phyloP scores from a whole-genome alignment of 2,797 vertebrate species.

The Monodelphis domestica region DNA sequence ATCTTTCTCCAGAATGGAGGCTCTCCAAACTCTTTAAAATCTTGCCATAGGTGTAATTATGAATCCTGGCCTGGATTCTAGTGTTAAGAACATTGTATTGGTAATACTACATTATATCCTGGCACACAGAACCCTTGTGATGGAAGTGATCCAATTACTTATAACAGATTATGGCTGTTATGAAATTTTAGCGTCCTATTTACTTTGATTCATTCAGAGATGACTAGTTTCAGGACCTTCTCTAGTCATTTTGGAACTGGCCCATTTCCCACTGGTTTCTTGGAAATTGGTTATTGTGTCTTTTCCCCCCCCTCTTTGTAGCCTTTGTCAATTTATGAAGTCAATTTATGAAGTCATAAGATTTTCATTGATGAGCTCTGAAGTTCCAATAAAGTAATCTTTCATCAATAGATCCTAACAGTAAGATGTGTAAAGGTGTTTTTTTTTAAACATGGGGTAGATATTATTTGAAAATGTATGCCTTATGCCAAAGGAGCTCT shows the following conservation, averaged over 20 bases:
- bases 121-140: not conserved
- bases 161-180: slow-evolving; percentile 41
- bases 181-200: slow-evolving; percentile 49
- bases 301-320: slow-evolving; percentile 13
- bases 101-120: not conserved
- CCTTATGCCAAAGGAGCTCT: not conserved
- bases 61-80: slow-evolving; percentile 32
- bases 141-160: slow-evolving; percentile 24
- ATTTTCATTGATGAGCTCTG: slow-evolving; percentile 40
- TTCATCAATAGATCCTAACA: not conserved
- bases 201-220: slow-evolving; percentile 48
- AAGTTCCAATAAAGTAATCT: not conserved
- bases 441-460: not conserved
- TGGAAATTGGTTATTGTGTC: slow-evolving; percentile 19
- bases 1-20: not conserved
- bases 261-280: slow-evolving; percentile 32
- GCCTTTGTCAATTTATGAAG: slow-evolving; percentile 34
- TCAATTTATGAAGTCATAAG: slow-evolving; percentile 38
- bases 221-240: slow-evolving; percentile 29
- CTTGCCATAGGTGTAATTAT: not conserved
- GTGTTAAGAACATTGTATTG: not conserved
- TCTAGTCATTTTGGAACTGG: slow-evolving; percentile 1
- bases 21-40: slow-evolving; percentile 3
- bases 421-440: slow-evolving; percentile 1
- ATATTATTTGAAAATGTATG: not conserved